Evolutionary conservation across 2,888 invertebrate species (phyloP), one percentile per base, ranked within the genome.

Genomic region (Clitarchus hookeri): DNA sequence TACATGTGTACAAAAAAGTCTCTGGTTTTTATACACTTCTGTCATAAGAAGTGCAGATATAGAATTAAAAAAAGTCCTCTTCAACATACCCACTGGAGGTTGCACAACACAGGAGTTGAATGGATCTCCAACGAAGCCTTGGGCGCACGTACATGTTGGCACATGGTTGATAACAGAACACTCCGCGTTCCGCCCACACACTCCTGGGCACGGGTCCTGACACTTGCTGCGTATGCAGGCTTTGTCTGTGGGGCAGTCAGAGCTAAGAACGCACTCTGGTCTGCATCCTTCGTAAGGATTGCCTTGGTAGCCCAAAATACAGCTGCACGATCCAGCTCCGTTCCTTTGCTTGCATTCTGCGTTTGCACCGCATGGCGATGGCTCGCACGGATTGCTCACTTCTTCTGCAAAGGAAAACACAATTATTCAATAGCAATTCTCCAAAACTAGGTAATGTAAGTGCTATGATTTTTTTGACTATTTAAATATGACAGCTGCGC

Each of bases 261-360:
- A 95, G 91, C 96, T 97, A 2, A 97, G 93, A 65, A 97, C 95
- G 91, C 97, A 97, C 92, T 97, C 97, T 1, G 97, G 97, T 88
- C 96, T 94, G 90, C 97, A 97, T 82, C 96, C 96, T 91, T 96
- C 96, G 89, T 97, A 97, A 6, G 97, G 97, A 92, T 97, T 97
- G 86, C 97, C 97, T 90, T 95, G 94, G 90, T 96, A 96, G 89
- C 96, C 96, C 89, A 95, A 94, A 88, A 96, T 94, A 90, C 97
- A 97, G 79, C 94, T 94, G 90, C 97, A 97, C 85, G 96, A 94
- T 36, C 96, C 97, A 48, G 95, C 96, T 77, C 95, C 96, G 89
- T 96, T 96, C 88, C 95, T 93, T 91, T 95, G 94, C 89, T 93
- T 94, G 91, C 97, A 96, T 90, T 96, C 92, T 3, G 97, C 97